phyloP scores from a whole-genome alignment of 1,140 invertebrate genomes.

The Drepana arcuata region DNA sequence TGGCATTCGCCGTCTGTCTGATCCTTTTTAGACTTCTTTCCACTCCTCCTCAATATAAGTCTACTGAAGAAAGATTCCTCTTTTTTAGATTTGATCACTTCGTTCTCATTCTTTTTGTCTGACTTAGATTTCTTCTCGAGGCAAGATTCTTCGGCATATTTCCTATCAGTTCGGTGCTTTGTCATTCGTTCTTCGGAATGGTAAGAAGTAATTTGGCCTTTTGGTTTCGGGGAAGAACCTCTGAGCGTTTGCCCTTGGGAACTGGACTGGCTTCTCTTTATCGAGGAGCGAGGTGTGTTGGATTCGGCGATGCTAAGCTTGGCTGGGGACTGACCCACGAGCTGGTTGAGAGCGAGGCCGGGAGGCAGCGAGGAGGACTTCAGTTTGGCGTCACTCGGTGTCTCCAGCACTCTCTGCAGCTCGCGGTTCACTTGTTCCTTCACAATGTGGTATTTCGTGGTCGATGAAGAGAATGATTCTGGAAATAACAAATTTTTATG shows the following conservation, averaged over 20 bases:
- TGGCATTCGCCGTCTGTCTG: constrained; percentile 62
- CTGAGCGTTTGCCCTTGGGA: constrained; percentile 57
- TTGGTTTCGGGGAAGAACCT: constrained; percentile 46
- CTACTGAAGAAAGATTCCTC: constrained; percentile 78
- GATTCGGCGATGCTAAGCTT: constrained; percentile 65
- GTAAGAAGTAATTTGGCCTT: constrained; percentile 28
- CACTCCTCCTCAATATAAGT: constrained; percentile 76
- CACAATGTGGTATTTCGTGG: constrained; percentile 54
- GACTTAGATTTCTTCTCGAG: constrained; percentile 70
- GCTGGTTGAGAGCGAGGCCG: constrained; percentile 70
- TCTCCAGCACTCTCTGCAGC: constrained; percentile 49
- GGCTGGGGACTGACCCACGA: constrained; percentile 49
- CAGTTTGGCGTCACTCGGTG: constrained; percentile 70
- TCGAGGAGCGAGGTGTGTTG: constrained; percentile 51
- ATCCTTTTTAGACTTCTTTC: constrained; percentile 76
- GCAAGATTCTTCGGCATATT: constrained; percentile 62
- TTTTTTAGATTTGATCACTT: constrained; percentile 65
- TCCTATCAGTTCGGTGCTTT: constrained; percentile 50
- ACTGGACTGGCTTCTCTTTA: constrained; percentile 67
- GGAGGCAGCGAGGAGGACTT: constrained; percentile 80
- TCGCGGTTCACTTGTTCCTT: constrained; percentile 49
- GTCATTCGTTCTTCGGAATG: constrained; percentile 43
- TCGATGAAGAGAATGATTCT: constrained; percentile 69
- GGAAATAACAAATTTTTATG: constrained; percentile 27
- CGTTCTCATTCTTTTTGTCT: constrained; percentile 67